A percentile compares a stretch with the other conserved stretches of the same genome.
phyloP scores from a whole-genome alignment of 2,888 invertebrate genomes.

The Beris chalybata region DNA sequence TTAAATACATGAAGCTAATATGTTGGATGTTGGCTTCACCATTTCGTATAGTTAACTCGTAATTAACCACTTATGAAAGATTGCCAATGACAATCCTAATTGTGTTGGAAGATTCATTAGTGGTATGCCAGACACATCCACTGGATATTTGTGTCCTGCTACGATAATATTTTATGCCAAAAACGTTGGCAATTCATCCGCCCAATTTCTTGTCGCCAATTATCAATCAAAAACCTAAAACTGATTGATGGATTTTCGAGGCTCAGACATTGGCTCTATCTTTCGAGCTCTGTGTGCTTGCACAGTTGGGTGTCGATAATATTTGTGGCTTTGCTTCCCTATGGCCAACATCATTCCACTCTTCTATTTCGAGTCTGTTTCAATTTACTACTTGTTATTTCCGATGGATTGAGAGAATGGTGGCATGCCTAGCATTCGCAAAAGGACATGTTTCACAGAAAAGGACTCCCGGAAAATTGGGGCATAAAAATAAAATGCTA shows the following conservation, averaged over 20 bases:
- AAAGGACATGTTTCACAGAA: background rate
- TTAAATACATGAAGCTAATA: too few species aligned
- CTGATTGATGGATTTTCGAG: constrained; percentile 33
- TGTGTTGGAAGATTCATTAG: constrained; percentile 21
- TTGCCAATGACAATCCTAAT: constrained; percentile 24
- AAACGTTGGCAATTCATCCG: constrained; percentile 1
- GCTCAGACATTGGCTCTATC: constrained; percentile 15
- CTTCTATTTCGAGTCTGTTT: constrained; percentile 13
- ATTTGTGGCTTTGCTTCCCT: constrained; percentile 14
- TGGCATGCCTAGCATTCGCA: background rate
- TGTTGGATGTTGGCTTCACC: too few species aligned
- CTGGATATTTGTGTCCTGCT: background rate
- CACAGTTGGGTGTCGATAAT: constrained; percentile 8
- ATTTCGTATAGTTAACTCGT: background rate
- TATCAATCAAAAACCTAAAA: constrained; percentile 34
- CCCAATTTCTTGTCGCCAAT: constrained; percentile 29
- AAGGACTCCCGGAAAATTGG: background rate
- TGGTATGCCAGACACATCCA: constrained; percentile 9
- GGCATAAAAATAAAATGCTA: constrained; percentile 16
- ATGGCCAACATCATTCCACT: constrained; percentile 10
- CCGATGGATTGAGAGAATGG: background rate
- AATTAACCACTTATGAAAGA: constrained; percentile 25
- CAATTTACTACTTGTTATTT: constrained; percentile 27
- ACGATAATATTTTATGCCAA: background rate
- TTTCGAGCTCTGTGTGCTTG: constrained; percentile 3